Evolutionary conservation across 2,797 vertebrate genomes (phyloP), one percentile per base, ranked within the genome.

Genomic region (Moxostoma hubbsi): DNA sequence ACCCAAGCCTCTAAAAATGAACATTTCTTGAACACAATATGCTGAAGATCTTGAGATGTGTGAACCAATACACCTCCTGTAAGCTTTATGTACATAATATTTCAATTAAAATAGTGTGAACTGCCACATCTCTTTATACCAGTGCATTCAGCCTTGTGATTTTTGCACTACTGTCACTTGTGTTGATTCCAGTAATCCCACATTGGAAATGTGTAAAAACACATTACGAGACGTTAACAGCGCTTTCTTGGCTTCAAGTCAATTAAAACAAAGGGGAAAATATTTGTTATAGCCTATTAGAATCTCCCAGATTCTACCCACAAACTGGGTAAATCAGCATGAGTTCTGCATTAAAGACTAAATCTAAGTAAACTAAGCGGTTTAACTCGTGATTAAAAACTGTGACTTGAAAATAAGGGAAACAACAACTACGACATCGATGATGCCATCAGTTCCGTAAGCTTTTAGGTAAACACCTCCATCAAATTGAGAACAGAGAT

Each of bases 361-460:
- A 58, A 76, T 68, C 36, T 77, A 80, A 85, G 79, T 68, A 81
- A 79, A 81, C 79, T 77, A 85, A 71, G 71, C 71, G 80, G 71
- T 81, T 81, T 82, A 83, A 68, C 59, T 68, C 24, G 43, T 49
- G 64, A 81, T 82, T 82, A 82, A 85, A 77, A 78, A 64, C n/a
- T 51, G 64, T 51, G 45, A 75, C 57, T 73, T 75, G 62, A 70
- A 75, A 74, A 69, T 76, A 66, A 68, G 6, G n/a, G 59, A 12
- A 47, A 61, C 79, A 63, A 12, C 12, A 63, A 59, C 18, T 71
- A 76, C 50, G 62, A 43, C 51, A 5, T 69, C 62, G 9, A 18
- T 70, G 16, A 51, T 75, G 61, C 51, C 61, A 58, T 46, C 49
- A 49, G 11, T n/a, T 59, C 4, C 13, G 12, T 16, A 66, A 57